Percentiles rank a stretch among this genome's conserved stretches.
These are phyloP conservation scores for Charina bottae DNA, from an alignment of 2,113 vertebrate genomes.

Conservation along the genomic window DNA sequence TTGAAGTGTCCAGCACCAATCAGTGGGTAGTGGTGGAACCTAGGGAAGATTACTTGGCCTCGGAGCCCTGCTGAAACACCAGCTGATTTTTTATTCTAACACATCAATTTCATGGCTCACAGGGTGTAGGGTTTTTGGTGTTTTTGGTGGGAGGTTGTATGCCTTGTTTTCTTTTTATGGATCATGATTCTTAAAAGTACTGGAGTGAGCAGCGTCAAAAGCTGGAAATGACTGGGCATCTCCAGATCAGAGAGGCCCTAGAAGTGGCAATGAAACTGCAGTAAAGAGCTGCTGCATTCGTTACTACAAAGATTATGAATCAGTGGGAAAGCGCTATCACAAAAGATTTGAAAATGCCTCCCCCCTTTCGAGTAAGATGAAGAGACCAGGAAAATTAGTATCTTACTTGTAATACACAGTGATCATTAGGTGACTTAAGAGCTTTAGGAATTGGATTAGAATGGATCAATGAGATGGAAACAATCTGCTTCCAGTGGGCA, in stretches of 20 bases:
- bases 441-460: not conserved
- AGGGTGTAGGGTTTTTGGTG: not conserved
- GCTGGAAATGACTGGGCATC: not conserved
- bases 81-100: not conserved
- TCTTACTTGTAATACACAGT: not conserved
- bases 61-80: not conserved
- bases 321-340: not conserved
- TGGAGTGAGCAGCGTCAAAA: not conserved
- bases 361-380: not conserved
- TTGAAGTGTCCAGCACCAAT: not conserved
- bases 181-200: not conserved
- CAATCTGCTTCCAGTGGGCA: not conserved
- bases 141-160: not conserved
- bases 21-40: not conserved
- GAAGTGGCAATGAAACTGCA: not conserved
- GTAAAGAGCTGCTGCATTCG: not conserved
- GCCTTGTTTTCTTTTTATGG: not conserved
- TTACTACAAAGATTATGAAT: not conserved
- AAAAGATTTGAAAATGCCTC: not conserved
- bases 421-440: not conserved
- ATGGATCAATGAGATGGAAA: not conserved
- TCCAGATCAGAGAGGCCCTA: not conserved
- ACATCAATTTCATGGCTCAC: not conserved
- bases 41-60: not conserved
- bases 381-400: not conserved